phyloP scores from a whole-genome alignment of 2,888 invertebrate genomes.

The Xanthorhoe designata region DNA sequence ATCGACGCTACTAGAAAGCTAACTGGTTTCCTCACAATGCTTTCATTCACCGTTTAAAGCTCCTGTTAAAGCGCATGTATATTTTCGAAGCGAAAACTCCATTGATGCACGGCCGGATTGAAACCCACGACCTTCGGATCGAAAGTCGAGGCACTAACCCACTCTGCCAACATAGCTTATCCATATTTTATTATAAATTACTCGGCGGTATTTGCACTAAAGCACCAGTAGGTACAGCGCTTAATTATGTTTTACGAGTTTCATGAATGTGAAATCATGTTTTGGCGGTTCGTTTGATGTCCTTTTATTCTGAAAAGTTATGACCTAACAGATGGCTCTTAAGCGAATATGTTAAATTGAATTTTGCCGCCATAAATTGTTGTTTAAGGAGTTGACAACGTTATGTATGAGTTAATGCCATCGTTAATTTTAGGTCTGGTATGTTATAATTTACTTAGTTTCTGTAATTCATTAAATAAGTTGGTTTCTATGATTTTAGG shows the following conservation, averaged over 20 bases:
- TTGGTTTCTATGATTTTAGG: too few relatives aligned
- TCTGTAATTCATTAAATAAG: too few relatives aligned
- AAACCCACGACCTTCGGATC: too few relatives aligned
- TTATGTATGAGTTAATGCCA: not conserved
- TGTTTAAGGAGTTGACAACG: not conserved
- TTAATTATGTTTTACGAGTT: conserved; percentile 40
- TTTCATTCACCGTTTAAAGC: too few relatives aligned
- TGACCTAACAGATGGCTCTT: conserved; percentile 10
- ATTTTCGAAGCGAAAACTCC: too few relatives aligned
- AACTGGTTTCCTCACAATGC: too few relatives aligned
- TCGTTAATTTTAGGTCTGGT: not conserved
- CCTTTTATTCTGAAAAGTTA: conserved; percentile 23
- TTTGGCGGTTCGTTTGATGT: conserved; percentile 33
- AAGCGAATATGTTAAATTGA: conserved; percentile 1
- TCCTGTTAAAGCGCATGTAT: too few relatives aligned
- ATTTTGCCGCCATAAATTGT: not conserved
- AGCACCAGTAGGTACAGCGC: not conserved
- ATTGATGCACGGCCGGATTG: too few relatives aligned
- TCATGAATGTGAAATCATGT: conserved; percentile 36
- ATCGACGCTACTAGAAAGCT: too few relatives aligned
- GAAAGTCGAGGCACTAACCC: too few relatives aligned
- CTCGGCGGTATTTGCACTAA: not conserved
- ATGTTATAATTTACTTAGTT: too few relatives aligned
- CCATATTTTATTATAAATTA: conserved; percentile 1
- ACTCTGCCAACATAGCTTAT: not conserved